Conservation (phyloP, 2,797 vertebrate genomes). For the Typhlichthys subterraneus region DNA sequence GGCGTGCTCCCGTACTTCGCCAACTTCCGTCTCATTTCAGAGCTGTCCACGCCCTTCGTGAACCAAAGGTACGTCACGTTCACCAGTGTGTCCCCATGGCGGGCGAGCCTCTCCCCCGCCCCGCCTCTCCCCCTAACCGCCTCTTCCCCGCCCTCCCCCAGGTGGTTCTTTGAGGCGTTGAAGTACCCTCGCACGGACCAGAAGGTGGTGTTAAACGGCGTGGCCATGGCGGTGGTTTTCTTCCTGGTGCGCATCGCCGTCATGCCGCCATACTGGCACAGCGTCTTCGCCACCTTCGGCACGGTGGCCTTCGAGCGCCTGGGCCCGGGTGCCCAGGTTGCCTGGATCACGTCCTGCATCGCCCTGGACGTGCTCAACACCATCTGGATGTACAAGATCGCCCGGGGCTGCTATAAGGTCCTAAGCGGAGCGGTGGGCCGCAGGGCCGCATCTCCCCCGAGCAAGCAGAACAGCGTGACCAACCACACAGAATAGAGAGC, state of each 20-base stretch:
- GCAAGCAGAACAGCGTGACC: slow-evolving; percentile 60
- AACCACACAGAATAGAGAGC: slow-evolving; percentile 76
- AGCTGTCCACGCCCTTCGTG: slow-evolving; percentile 85
- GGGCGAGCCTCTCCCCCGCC: not conserved
- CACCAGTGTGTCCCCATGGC: not conserved
- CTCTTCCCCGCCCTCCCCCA: slow-evolving; percentile 32
- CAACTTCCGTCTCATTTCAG: slow-evolving; percentile 87
- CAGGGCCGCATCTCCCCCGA: slow-evolving; percentile 25
- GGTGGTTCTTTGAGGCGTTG: slow-evolving; percentile 81
- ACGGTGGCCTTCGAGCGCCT: slow-evolving; percentile 78
- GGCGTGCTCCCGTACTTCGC: slow-evolving; percentile 83
- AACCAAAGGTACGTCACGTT: slow-evolving; percentile 77
- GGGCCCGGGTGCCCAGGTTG: slow-evolving; percentile 80
- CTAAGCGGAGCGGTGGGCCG: slow-evolving; percentile 55
- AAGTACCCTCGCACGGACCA: slow-evolving; percentile 76
- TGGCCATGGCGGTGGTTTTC: slow-evolving; percentile 80
- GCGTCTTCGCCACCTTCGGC: slow-evolving; percentile 81
- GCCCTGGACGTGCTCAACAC: slow-evolving; percentile 80
- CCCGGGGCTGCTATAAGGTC: slow-evolving; percentile 81
- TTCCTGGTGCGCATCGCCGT: slow-evolving; percentile 82
- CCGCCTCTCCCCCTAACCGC: not conserved
- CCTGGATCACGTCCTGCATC: slow-evolving; percentile 84
- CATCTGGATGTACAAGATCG: slow-evolving; percentile 84
- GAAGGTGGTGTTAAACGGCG: slow-evolving; percentile 75
- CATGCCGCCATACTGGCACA: slow-evolving; percentile 82